phyloP scores from a whole-genome alignment of 92 coral and sea anemone species.

The Palythoa grandiflora region DNA sequence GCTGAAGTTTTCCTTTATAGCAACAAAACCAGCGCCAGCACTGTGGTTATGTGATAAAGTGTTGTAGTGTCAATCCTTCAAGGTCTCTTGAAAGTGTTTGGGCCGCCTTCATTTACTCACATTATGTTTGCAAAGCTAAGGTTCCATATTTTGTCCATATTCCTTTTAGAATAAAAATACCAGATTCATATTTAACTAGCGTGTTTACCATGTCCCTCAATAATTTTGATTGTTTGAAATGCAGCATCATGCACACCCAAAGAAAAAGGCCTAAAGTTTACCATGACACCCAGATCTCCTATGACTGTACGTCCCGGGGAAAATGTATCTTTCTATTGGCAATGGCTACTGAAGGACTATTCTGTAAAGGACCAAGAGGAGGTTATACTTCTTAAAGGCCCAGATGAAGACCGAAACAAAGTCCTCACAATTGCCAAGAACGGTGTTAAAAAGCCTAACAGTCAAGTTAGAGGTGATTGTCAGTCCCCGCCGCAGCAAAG shows the following conservation, averaged over 20 bases:
- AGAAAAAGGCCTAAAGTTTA: background rate
- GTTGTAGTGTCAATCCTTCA: too few species aligned
- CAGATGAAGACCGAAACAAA: background rate
- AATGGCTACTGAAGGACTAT: background rate
- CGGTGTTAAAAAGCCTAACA: background rate
- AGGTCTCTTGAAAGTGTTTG: too few species aligned
- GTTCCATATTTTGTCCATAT: too few species aligned
- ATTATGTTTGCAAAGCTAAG: too few species aligned
- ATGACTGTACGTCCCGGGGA: constrained; percentile 12
- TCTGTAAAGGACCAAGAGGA: background rate
- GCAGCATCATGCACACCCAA: background rate
- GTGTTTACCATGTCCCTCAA: background rate
- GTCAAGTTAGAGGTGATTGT: background rate
- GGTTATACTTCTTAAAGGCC: background rate
- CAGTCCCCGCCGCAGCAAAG: background rate
- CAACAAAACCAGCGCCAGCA: too few species aligned
- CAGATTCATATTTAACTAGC: too few species aligned
- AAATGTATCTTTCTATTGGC: background rate
- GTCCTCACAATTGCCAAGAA: background rate
- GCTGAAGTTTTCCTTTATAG: too few species aligned
- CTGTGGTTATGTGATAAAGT: too few species aligned
- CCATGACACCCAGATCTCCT: background rate
- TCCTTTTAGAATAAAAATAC: background rate
- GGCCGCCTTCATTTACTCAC: too few species aligned
- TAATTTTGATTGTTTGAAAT: background rate